Evolutionary conservation across 2,888 invertebrate genomes (phyloP).

Genomic region (Ophraella communa): DNA sequence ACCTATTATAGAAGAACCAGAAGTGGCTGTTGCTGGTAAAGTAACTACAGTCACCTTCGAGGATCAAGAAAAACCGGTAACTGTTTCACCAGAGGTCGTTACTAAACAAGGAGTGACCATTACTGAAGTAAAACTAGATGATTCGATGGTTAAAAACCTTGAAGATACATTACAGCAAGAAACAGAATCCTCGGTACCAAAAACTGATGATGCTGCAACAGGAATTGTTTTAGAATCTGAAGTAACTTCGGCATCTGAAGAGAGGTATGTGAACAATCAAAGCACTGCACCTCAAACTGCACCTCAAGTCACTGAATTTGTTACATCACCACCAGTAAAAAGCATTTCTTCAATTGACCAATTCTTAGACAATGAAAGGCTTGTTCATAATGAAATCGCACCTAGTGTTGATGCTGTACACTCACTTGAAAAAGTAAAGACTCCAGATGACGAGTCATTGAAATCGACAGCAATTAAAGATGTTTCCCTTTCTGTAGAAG

Average conservation of each 20-base stretch:
- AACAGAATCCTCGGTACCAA: background rate
- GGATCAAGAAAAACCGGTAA: constrained; percentile 43
- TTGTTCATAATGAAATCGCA: constrained; percentile 50
- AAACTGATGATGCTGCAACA: background rate
- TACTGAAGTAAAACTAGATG: constrained; percentile 11
- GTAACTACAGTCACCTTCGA: constrained; percentile 45
- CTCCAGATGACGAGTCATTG: constrained; percentile 47
- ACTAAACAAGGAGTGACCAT: constrained; percentile 5
- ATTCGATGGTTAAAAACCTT: background rate
- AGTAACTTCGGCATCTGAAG: constrained; percentile 47
- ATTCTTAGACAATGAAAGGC: constrained; percentile 47
- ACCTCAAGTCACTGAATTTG: constrained; percentile 41
- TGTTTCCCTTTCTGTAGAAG: constrained; percentile 40
- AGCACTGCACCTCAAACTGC: constrained; percentile 49
- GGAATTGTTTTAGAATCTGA: background rate
- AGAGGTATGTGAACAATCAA: constrained; percentile 57
- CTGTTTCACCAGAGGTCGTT: constrained; percentile 33
- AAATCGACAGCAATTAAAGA: constrained; percentile 28
- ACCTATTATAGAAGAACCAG: constrained; percentile 45
- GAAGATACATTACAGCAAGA: background rate
- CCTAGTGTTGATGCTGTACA: constrained; percentile 48
- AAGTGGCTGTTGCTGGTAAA: constrained; percentile 40
- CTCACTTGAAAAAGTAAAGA: constrained; percentile 42
- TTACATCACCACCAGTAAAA: constrained; percentile 23
- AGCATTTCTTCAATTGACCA: constrained; percentile 36